A percentile compares a stretch with the other conserved stretches of the same genome.
Conservation (phyloP, 1,140 invertebrate genomes). For the Pentalonia nigronervosa region DNA sequence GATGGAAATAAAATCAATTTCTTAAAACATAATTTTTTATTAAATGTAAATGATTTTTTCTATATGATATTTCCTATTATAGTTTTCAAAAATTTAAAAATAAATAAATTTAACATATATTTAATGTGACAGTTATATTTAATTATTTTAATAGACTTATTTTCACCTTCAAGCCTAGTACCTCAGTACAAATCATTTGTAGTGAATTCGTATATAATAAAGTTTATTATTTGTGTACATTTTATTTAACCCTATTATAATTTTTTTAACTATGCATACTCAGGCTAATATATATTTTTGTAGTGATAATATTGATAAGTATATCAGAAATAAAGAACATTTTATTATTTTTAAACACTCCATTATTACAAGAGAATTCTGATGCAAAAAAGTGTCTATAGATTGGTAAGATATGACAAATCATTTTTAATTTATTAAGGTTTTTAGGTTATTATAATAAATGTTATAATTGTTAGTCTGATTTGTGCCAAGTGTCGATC, state of each 20-base stretch:
- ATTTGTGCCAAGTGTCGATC: not conserved
- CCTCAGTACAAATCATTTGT: not conserved
- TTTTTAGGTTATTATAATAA: not conserved
- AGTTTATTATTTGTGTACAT: not conserved
- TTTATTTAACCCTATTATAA: not conserved
- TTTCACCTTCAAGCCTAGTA: not conserved
- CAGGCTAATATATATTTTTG: too few species aligned
- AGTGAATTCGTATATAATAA: not conserved
- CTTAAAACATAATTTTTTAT: constrained; percentile 26
- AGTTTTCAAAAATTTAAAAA: not conserved
- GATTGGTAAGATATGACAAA: too few species aligned
- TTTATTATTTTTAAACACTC: not conserved
- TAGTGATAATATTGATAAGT: not conserved
- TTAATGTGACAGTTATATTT: not conserved
- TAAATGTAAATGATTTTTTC: constrained; percentile 27
- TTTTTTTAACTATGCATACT: not conserved
- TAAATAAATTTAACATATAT: constrained; percentile 14
- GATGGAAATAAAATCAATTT: constrained; percentile 37
- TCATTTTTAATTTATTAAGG: too few species aligned
- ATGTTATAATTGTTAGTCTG: not conserved
- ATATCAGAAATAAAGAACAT: not conserved
- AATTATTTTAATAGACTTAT: not conserved
- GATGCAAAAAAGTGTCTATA: not conserved
- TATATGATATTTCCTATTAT: not conserved
- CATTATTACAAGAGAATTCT: not conserved